Percentiles rank a stretch among this genome's conserved stretches.
phyloP scores from a whole-genome alignment of 2,797 vertebrate species.

The Pelochelys cantorii region DNA sequence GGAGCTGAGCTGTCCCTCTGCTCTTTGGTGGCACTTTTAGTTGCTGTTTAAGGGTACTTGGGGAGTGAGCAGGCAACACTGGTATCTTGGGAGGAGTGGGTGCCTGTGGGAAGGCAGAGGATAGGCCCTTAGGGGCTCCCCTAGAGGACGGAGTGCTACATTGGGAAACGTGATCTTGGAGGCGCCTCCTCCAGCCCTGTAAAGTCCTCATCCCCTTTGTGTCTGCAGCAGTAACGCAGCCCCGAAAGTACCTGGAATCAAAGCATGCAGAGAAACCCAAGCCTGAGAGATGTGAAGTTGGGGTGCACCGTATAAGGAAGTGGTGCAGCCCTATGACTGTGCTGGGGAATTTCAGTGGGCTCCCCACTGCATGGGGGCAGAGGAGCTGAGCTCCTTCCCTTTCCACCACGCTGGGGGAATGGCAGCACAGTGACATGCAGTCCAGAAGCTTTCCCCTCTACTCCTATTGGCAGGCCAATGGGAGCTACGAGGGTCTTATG shows the following conservation, averaged over 20 bases:
- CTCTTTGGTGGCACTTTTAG: background rate
- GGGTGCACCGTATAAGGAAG: background rate
- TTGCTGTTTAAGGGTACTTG: background rate
- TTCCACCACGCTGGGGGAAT: too few species aligned
- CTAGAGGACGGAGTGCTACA: too few species aligned
- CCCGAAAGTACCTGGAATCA: too few species aligned
- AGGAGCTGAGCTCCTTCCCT: too few species aligned
- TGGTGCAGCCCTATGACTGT: background rate
- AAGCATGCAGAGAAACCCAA: background rate
- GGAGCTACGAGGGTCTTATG: too few species aligned
- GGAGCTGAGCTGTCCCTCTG: background rate
- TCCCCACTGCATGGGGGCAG: too few species aligned
- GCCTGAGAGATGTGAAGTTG: background rate
- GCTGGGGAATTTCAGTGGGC: background rate
- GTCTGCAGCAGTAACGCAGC: background rate
- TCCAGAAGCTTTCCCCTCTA: too few species aligned
- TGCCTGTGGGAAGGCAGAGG: background rate
- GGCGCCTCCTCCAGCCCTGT: background rate
- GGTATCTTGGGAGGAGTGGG: too few species aligned
- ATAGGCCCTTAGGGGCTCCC: background rate
- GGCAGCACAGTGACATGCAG: too few species aligned
- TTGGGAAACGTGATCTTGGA: too few species aligned
- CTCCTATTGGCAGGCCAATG: too few species aligned
- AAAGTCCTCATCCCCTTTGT: background rate
- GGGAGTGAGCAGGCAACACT: too few species aligned